phyloP scores from a whole-genome alignment of 92 coral and sea anemone species.

The Epizoanthus scotinus region DNA sequence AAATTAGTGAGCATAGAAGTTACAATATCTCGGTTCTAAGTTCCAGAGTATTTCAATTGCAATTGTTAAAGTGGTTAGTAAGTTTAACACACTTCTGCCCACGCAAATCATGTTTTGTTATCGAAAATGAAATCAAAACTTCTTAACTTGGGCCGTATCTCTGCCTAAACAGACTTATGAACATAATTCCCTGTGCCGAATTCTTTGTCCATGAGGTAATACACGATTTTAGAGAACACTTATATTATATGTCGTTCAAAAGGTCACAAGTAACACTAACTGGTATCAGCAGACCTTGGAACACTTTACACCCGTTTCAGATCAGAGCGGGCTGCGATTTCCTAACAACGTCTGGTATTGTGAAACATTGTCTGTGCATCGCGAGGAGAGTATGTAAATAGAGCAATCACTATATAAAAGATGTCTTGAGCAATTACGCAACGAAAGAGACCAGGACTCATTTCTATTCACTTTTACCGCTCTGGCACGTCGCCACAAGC shows the following conservation, averaged over 20 bases:
- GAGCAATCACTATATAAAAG: background rate
- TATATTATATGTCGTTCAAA: background rate
- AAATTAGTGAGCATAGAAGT: too few species aligned
- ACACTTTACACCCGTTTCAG: background rate
- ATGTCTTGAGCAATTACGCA: background rate
- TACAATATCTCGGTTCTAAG: too few species aligned
- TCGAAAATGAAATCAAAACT: background rate
- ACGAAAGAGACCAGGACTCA: background rate
- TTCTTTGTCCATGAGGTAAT: constrained; percentile 39
- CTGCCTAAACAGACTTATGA: background rate
- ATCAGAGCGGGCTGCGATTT: background rate
- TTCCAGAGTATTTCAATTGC: too few species aligned
- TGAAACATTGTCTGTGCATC: background rate
- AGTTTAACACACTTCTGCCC: too few species aligned
- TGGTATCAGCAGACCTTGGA: background rate
- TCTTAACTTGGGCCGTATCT: background rate
- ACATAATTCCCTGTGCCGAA: constrained; percentile 11
- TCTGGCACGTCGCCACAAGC: constrained; percentile 9
- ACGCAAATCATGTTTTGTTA: background rate
- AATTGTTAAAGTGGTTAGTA: too few species aligned
- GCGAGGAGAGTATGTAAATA: too few species aligned
- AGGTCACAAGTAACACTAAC: background rate
- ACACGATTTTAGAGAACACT: background rate
- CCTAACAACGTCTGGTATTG: background rate
- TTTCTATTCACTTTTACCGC: background rate